Evolutionary conservation across 2,888 invertebrate species (phyloP).

Genomic region (Xylocampa areola): DNA sequence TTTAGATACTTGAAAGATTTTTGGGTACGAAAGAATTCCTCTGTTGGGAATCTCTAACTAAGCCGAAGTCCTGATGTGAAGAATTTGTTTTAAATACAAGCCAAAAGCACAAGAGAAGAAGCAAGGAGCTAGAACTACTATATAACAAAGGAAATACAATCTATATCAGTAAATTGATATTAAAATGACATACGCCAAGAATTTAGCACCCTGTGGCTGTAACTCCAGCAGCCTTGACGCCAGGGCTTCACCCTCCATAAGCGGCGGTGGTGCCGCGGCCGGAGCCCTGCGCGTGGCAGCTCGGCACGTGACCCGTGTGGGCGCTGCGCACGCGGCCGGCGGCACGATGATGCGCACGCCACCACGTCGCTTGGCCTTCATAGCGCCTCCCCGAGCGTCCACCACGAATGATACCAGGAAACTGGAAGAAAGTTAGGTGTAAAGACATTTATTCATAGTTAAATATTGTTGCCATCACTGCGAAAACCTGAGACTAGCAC

Average conservation of each 20-base stretch:
- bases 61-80: too few relatives aligned
- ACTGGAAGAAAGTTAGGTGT: slow-evolving; percentile 58
- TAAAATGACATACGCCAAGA: slow-evolving; percentile 94
- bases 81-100: too few relatives aligned
- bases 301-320: slow-evolving; percentile 98
- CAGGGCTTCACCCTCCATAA: slow-evolving; percentile 99
- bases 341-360: slow-evolving; percentile 99
- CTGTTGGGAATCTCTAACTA: too few relatives aligned
- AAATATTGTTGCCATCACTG: too few relatives aligned
- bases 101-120: too few relatives aligned
- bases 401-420: slow-evolving; percentile 99
- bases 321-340: slow-evolving; percentile 97
- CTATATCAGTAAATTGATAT: background rate
- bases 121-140: too few relatives aligned
- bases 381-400: slow-evolving; percentile 99
- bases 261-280: slow-evolving; percentile 95
- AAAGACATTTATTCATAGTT: too few relatives aligned
- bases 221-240: slow-evolving; percentile 98
- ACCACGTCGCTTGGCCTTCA: slow-evolving; percentile 99
- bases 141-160: background rate
- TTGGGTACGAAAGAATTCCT: too few relatives aligned
- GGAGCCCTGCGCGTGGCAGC: slow-evolving; percentile 85
- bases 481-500: too few relatives aligned
- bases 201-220: slow-evolving; percentile 98
- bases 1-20: too few relatives aligned